phyloP scores from a whole-genome alignment of 2,888 invertebrate species.

The Gymnoscelis rufifasciata region DNA sequence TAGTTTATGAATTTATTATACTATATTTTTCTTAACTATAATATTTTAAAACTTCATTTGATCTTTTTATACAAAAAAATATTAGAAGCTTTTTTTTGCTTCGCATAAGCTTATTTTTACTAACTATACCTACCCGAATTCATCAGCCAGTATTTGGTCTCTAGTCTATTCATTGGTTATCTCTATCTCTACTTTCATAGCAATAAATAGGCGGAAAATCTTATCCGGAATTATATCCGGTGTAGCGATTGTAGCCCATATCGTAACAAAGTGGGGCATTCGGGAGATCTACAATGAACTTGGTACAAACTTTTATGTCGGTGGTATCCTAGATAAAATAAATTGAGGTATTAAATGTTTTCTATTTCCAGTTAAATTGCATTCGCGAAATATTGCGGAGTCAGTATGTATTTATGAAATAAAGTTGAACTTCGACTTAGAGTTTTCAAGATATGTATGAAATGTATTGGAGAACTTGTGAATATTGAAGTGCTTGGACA shows the following conservation, averaged over 20 bases:
- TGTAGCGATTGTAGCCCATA: constrained; percentile 36
- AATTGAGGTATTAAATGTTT: constrained; percentile 2
- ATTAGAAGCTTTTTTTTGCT: background rate
- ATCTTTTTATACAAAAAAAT: too few species aligned
- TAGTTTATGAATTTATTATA: background rate
- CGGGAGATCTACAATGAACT: constrained; percentile 23
- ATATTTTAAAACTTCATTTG: too few species aligned
- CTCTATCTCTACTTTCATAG: constrained; percentile 10
- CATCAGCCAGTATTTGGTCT: background rate
- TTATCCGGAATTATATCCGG: constrained; percentile 65
- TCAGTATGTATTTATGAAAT: background rate
- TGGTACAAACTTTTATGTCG: constrained; percentile 21
- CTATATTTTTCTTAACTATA: too few species aligned
- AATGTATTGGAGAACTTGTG: too few species aligned
- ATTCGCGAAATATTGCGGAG: background rate
- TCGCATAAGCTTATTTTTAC: too few species aligned
- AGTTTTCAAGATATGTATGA: background rate
- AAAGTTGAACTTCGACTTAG: background rate
- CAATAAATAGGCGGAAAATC: constrained; percentile 67
- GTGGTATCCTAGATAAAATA: constrained; percentile 24
- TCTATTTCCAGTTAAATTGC: background rate
- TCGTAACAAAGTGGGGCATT: constrained; percentile 29
- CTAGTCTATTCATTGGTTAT: constrained; percentile 7
- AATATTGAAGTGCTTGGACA: too few species aligned
- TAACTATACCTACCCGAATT: background rate